These are phyloP conservation scores for Ifrita kowaldi DNA, from an alignment of 2,113 vertebrate genomes.

Conservation along the genomic window DNA sequence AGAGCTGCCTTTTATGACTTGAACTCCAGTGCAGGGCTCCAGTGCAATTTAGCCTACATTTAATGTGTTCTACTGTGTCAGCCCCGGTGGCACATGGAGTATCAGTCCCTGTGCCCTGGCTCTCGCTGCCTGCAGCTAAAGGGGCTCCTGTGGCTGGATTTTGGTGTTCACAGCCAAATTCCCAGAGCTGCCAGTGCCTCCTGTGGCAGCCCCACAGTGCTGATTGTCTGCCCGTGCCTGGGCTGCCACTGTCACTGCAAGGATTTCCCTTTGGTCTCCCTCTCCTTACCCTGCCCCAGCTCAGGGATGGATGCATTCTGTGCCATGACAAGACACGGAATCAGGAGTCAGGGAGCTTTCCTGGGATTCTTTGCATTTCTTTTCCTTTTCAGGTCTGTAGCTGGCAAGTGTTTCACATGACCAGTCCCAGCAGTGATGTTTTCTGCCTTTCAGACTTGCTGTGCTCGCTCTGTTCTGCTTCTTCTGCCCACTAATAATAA, in stretches of 20 bases:
- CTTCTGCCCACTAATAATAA: not conserved
- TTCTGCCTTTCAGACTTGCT: not conserved
- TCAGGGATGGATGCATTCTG: accelerated
- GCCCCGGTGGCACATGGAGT: not conserved
- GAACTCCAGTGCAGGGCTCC: not conserved
- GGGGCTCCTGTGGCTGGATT: not conserved
- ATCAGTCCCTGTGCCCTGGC: not conserved
- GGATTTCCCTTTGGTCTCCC: not conserved
- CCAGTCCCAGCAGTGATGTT: not conserved
- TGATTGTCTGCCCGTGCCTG: not conserved
- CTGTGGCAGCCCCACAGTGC: not conserved
- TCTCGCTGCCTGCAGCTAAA: not conserved
- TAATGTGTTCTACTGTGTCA: not conserved
- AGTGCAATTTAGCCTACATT: not conserved
- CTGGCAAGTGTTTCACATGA: not conserved
- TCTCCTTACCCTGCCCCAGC: not conserved
- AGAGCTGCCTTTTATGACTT: not conserved
- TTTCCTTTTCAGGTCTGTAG: not conserved
- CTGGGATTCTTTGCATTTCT: not conserved
- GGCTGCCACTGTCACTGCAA: not conserved
- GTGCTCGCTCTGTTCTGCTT: not conserved
- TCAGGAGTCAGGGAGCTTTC: not conserved
- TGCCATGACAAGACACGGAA: not conserved
- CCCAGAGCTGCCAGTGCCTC: not conserved
- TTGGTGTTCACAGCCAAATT: not conserved